A percentile compares a stretch with the other conserved stretches of the same genome.
Conservation (phyloP, 2,888 invertebrate genomes). For the Troides helena region DNA sequence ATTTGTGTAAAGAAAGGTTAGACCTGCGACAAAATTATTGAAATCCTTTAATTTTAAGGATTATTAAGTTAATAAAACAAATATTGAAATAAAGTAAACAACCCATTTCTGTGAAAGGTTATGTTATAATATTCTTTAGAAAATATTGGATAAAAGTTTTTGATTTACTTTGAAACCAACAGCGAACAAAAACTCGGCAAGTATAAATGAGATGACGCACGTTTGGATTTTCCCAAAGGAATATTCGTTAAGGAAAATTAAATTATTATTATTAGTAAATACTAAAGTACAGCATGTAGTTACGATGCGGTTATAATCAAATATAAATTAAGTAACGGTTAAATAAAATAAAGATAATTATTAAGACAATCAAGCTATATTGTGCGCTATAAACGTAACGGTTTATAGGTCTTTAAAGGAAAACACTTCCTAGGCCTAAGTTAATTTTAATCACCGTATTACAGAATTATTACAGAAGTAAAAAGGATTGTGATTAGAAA, state of each 20-base stretch:
- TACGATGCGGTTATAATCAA: neutral
- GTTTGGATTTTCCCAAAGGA: constrained; percentile 22
- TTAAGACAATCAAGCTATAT: neutral
- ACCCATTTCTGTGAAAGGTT: too few relatives aligned
- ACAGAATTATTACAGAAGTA: neutral
- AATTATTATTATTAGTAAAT: neutral
- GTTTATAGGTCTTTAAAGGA: constrained; percentile 4
- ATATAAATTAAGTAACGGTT: neutral
- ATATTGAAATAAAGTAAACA: neutral
- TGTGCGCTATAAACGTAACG: neutral
- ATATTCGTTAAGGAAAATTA: constrained; percentile 17
- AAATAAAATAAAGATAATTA: constrained; percentile 3
- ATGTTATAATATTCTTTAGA: neutral
- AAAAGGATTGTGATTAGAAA: neutral
- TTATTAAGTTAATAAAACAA: neutral
- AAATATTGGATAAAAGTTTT: neutral
- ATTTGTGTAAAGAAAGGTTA: neutral
- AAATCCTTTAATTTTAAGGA: too few relatives aligned
- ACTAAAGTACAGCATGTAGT: neutral
- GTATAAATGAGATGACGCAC: constrained; percentile 25
- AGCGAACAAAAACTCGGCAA: neutral
- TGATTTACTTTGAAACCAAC: neutral
- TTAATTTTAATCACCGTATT: neutral
- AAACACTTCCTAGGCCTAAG: constrained; percentile 1
- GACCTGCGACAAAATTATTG: neutral